phyloP scores from a whole-genome alignment of 2,797 vertebrate species.

The Chaetophractus vellerosus region DNA sequence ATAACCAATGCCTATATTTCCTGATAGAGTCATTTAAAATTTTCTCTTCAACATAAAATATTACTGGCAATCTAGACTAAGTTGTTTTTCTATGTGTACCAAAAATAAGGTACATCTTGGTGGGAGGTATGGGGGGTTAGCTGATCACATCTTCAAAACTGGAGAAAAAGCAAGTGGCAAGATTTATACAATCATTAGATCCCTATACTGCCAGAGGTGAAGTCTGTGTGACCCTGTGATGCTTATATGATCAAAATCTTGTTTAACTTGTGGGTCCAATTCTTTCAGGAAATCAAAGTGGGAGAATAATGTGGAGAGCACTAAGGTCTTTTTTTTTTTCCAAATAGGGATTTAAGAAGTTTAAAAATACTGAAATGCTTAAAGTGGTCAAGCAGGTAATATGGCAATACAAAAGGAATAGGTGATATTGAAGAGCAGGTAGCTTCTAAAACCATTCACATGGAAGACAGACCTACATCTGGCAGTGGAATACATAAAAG shows the following conservation, averaged over 20 bases:
- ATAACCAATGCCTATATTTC: conserved; percentile 69
- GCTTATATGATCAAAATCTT: background rate
- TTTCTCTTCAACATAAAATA: conserved; percentile 16
- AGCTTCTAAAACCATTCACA: conserved; percentile 15
- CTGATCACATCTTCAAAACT: background rate
- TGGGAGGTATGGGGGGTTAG: no score
- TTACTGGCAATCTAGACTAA: background rate
- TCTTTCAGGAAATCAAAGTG: background rate
- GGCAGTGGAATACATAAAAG: background rate
- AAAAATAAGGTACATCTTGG: background rate
- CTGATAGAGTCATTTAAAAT: conserved; percentile 1
- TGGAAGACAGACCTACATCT: background rate
- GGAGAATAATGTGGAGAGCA: background rate
- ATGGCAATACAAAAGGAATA: background rate
- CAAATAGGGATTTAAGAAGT: conserved; percentile 28
- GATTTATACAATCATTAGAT: background rate
- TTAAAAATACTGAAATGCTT: conserved; percentile 6
- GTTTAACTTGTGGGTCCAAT: background rate
- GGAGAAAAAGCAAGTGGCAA: conserved; percentile 42
- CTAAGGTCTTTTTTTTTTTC: background rate
- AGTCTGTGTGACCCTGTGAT: background rate
- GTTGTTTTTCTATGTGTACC: background rate
- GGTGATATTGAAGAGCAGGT: conserved; percentile 75
- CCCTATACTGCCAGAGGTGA: background rate
- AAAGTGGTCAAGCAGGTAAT: background rate